Conservation (phyloP, 2,888 invertebrate genomes). For the Thereva unica region DNA sequence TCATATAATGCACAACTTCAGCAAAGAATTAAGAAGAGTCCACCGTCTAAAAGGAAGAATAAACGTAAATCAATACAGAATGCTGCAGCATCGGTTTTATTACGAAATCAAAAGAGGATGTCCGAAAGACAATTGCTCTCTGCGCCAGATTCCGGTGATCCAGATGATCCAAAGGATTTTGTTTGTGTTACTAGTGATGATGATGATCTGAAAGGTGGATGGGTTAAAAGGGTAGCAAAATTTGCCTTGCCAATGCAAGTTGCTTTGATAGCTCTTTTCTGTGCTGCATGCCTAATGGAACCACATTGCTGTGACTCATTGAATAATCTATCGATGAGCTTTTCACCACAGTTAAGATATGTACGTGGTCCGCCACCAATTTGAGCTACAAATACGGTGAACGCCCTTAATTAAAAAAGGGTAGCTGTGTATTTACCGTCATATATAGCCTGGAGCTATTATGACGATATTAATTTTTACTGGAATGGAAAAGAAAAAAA, state of each 20-base stretch:
- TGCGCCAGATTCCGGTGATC: conserved; percentile 46
- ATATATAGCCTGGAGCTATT: background rate
- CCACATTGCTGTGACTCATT: conserved; percentile 76
- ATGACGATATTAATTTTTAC: conserved; percentile 6
- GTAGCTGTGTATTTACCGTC: conserved; percentile 8
- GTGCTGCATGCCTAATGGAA: conserved; percentile 71
- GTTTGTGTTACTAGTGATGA: conserved; percentile 45
- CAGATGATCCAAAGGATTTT: conserved; percentile 45
- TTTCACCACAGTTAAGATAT: conserved; percentile 75
- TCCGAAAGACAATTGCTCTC: background rate
- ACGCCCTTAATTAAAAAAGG: conserved; percentile 2
- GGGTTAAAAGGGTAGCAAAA: conserved; percentile 70
- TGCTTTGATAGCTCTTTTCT: conserved; percentile 70
- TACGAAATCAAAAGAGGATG: conserved; percentile 13
- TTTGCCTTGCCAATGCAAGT: conserved; percentile 74
- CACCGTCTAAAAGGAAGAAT: conserved; percentile 44
- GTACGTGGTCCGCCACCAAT: conserved; percentile 77
- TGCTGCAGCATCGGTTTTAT: too few relatives aligned
- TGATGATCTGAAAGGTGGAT: conserved; percentile 50
- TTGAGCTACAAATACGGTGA: conserved; percentile 55
- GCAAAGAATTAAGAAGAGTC: conserved; percentile 41
- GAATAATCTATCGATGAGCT: conserved; percentile 71
- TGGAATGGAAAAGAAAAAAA: conserved; percentile 23
- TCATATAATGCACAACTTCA: conserved; percentile 19
- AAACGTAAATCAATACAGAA: conserved; percentile 42